Evolutionary conservation across 1,140 invertebrate species (phyloP), one percentile per base, ranked within the genome.

Genomic region (Spodoptera frugiperda): DNA sequence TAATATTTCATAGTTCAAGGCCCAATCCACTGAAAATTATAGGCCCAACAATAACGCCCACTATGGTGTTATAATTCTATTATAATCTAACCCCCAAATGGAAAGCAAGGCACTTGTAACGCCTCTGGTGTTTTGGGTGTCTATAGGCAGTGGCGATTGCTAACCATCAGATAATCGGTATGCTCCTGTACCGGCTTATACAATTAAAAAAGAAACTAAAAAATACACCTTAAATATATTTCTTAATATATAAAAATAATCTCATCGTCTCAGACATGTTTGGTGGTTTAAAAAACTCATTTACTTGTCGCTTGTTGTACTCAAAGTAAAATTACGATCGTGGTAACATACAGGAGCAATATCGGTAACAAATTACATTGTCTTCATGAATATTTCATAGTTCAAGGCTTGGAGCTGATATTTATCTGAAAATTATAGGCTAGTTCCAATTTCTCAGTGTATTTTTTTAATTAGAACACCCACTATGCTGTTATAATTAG

Each of bases 381-480:
- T 81, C 78, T 85, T 83, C 82, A 85, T 85, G 83, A 82, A 85
- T 85, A 83, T 83, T 85, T 82, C 84, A 85, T 82, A 30, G 39
- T 21, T 49, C 72, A 49, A 74, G 70, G 53, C 51, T 54, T n/a
- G 17, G 15, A 17, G 57, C 25, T 67, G 71, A 85, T 80, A 79
- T 83, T 78, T 82, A 83, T 84, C 79, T 74, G 75, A 77, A 82
- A 80, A 80, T 83, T 79, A 80, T 79, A 82, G 74, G 76, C 72
- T 78, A 77, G 70, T 5, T 44, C 3, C 3, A 33, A 33, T 55
- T 71, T 21, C 4, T 10, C 19, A 55, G 14, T 55, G 55, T 21
- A 55, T 71, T 71, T 55, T 71, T 10, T 19, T 30, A 8, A 4
- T 39, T 19, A n/a, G 33, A 8, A 15, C n/a, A n/a, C n/a, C n/a